Conservation (phyloP, 1,140 invertebrate genomes). For the Spodoptera litura region DNA sequence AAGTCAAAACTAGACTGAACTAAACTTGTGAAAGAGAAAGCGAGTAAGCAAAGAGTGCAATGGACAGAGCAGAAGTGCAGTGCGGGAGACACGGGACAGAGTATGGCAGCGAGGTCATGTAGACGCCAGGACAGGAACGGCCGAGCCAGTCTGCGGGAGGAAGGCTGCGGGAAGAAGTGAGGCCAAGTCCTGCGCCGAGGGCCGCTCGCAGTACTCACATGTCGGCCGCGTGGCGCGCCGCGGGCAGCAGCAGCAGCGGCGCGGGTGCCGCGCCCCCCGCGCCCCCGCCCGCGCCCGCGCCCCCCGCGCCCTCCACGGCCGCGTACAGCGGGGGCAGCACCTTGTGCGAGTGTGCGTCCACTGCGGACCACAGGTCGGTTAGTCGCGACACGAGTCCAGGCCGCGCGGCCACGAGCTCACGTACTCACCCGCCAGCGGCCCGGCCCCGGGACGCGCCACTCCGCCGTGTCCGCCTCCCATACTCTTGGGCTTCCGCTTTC, state of each 20-base stretch:
- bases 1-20: neutral
- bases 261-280: constrained; percentile 51
- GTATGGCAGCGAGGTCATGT: neutral
- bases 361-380: constrained; percentile 67
- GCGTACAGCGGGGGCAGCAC: constrained; percentile 82
- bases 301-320: constrained; percentile 68
- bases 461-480: constrained; percentile 76
- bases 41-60: constrained; percentile 16
- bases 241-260: constrained; percentile 68
- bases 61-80: neutral
- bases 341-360: constrained; percentile 77
- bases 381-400: constrained; percentile 45
- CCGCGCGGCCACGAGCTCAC: constrained; percentile 33
- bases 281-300: constrained; percentile 42
- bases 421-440: constrained; percentile 69
- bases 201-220: constrained; percentile 66
- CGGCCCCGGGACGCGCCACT: constrained; percentile 63
- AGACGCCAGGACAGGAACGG: neutral
- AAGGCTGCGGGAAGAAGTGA: neutral
- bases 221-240: constrained; percentile 61
- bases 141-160: no score
- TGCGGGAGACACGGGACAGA: neutral
- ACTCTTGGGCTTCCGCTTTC: constrained; percentile 95
- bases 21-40: neutral
- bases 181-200: constrained; percentile 57